Base-by-base conservation (phyloP, 2,797 vertebrate genomes). In the Diglossa cyanea region DNA sequence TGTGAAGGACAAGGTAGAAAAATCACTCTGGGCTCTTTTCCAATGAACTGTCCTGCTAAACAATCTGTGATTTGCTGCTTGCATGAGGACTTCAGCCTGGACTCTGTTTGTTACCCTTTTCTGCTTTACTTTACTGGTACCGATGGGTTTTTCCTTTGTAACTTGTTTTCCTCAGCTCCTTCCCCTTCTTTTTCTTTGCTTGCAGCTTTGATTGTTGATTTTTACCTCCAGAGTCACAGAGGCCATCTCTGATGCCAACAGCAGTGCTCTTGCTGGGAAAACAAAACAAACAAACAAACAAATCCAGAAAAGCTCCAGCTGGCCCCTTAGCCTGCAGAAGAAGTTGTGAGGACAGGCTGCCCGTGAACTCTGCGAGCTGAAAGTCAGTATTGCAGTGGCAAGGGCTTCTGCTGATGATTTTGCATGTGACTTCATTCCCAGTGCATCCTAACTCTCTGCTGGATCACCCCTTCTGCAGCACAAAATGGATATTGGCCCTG, bases 141-240 rank as follows among this genome's bases (percentile, higher is more conserved):
- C 48, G 0, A 44, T 73, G n/a, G 67, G 37, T 30, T 95, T 90
- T 90, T 86, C 55, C 44, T 90, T 90, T 93, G 39, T 92, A 86
- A 94, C 83, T 76, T 50, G 37, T 76, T 97, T 93, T 93, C 91
- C 83, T 96, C 82, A 84, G 94, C 80, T 95, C 93, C 95, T 96
- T 94, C 94, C 94, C 95, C 91, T 94, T 95, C 95, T 94, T 91
- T 88, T 89, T 94, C 86, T 94, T 93, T 96, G 93, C 88, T 95
- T 96, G 93, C 95, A 96, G 95, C 95, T 93, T 94, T 95, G 79
- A 94, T 96, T 96, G 90, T 95, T 97, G 91, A 93, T 96, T 97
- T 96, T 97, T 94, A 96, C 95, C 95, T 96, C 87, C 91, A 94
- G 94, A 97, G 91, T 95, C 95, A 94, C 85, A 96, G 95, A 94